phyloP scores from a whole-genome alignment of 2,888 invertebrate genomes.

The Caradrina clavipalpis region DNA sequence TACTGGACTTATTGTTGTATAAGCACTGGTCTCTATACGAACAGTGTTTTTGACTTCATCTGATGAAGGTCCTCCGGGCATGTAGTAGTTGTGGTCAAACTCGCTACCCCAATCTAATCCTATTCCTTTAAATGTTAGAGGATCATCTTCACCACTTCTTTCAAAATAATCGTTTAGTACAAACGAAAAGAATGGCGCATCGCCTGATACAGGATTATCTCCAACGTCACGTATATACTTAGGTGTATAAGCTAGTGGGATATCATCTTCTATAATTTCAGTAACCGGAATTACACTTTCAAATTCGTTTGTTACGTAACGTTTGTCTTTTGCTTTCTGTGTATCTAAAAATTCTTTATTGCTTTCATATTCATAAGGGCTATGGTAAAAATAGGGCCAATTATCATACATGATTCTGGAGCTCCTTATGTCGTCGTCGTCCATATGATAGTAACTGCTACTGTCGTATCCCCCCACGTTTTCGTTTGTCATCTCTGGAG shows the following conservation, averaged over 20 bases:
- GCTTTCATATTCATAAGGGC: slow-evolving; percentile 78
- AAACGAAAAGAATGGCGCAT: slow-evolving; percentile 82
- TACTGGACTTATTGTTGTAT: slow-evolving; percentile 26
- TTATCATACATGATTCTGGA: slow-evolving; percentile 73
- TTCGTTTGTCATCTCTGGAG: slow-evolving; percentile 60
- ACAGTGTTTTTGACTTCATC: slow-evolving; percentile 66
- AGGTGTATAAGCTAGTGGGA: slow-evolving; percentile 57
- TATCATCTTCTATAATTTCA: slow-evolving; percentile 76
- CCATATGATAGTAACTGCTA: slow-evolving; percentile 70
- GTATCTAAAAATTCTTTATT: slow-evolving; percentile 70
- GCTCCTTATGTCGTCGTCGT: slow-evolving; percentile 81
- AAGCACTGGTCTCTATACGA: slow-evolving; percentile 61
- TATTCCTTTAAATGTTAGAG: slow-evolving; percentile 76
- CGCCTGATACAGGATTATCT: slow-evolving; percentile 78
- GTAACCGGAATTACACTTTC: slow-evolving; percentile 79
- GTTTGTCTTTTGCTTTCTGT: slow-evolving; percentile 82
- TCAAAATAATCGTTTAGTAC: slow-evolving; percentile 82
- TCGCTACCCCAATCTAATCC: slow-evolving; percentile 77
- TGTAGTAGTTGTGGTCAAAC: slow-evolving; percentile 69
- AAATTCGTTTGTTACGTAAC: slow-evolving; percentile 67
- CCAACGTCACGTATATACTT: slow-evolving; percentile 54
- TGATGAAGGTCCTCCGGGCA: slow-evolving; percentile 39
- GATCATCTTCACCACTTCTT: slow-evolving; percentile 77
- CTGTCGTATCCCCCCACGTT: slow-evolving; percentile 44
- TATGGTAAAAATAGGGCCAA: slow-evolving; percentile 80